Percentiles rank a stretch among this genome's conserved stretches.
Evolutionary conservation across 1,140 invertebrate species (phyloP).

Genomic region (Episyrphus balteatus): DNA sequence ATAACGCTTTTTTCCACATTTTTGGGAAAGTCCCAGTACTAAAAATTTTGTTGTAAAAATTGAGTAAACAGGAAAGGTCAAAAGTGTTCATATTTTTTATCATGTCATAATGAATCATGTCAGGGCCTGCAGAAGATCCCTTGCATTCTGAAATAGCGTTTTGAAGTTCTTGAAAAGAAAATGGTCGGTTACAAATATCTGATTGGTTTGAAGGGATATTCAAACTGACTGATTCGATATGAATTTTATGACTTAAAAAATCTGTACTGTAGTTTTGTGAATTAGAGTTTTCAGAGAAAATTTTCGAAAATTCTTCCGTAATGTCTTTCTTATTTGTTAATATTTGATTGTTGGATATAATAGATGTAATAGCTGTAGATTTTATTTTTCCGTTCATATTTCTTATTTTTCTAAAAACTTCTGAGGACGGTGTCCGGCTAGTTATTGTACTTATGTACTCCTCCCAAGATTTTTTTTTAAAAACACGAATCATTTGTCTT

Average conservation of each 20-base stretch:
- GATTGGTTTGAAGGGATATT: background rate
- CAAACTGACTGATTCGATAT: background rate
- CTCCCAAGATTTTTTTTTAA: background rate
- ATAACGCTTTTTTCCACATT: conserved; percentile 7
- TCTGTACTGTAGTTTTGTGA: background rate
- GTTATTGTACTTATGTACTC: background rate
- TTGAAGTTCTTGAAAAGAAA: background rate
- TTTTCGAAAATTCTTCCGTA: background rate
- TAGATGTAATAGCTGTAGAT: background rate
- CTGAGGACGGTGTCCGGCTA: background rate
- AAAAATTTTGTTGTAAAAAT: conserved; percentile 15
- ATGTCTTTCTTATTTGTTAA: background rate
- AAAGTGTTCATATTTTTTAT: conserved; percentile 6
- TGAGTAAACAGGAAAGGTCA: background rate
- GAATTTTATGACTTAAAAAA: background rate
- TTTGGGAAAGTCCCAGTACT: conserved; percentile 6
- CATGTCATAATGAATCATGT: conserved; percentile 7
- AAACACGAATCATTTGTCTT: background rate
- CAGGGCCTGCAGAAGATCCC: conserved; percentile 8
- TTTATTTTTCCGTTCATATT: background rate
- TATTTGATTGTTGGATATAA: background rate
- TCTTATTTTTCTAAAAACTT: background rate
- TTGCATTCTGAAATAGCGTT: background rate
- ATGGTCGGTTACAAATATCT: background rate
- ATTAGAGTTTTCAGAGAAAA: background rate